These are phyloP conservation scores for Lasioglossum calceatum DNA, from an alignment of 2,888 invertebrate species.

Conservation along the genomic window DNA sequence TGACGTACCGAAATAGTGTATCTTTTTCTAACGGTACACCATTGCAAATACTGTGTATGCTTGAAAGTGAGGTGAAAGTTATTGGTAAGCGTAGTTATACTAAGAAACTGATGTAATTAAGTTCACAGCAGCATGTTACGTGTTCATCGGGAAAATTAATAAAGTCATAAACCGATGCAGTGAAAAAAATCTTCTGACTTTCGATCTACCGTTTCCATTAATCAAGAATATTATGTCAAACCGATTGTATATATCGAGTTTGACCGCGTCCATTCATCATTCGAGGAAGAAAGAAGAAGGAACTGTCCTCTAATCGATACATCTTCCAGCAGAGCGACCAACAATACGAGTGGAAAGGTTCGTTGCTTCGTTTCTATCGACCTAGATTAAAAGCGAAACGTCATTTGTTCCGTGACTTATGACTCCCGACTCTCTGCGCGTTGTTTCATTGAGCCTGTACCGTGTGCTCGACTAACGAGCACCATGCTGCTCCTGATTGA, in stretches of 20 bases:
- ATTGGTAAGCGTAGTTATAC: background rate
- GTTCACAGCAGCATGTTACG: background rate
- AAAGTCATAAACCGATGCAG: background rate
- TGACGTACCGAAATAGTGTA: background rate
- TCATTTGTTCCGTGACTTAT: slow-evolving; percentile 51
- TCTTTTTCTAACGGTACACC: background rate
- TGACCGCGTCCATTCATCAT: slow-evolving; percentile 28
- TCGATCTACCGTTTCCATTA: background rate
- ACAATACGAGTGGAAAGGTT: slow-evolving; percentile 6
- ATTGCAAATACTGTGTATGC: background rate
- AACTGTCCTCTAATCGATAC: slow-evolving; percentile 36
- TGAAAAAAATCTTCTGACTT: background rate
- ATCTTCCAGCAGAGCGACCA: slow-evolving; percentile 7
- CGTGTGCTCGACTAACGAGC: slow-evolving; percentile 49
- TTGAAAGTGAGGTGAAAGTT: background rate
- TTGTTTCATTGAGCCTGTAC: slow-evolving; percentile 30
- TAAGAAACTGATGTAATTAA: background rate
- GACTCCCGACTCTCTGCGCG: slow-evolving; percentile 32
- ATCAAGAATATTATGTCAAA: slow-evolving; percentile 32
- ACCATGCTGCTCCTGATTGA: slow-evolving; percentile 55
- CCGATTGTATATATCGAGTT: background rate
- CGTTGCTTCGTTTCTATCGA: slow-evolving; percentile 18
- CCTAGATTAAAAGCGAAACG: slow-evolving; percentile 48
- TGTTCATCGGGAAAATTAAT: slow-evolving; percentile 1
- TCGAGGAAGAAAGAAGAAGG: background rate